These are phyloP conservation scores for Hippocampus mohnikei DNA, from an alignment of 2,113 vertebrate genomes.

Conservation along the genomic window DNA sequence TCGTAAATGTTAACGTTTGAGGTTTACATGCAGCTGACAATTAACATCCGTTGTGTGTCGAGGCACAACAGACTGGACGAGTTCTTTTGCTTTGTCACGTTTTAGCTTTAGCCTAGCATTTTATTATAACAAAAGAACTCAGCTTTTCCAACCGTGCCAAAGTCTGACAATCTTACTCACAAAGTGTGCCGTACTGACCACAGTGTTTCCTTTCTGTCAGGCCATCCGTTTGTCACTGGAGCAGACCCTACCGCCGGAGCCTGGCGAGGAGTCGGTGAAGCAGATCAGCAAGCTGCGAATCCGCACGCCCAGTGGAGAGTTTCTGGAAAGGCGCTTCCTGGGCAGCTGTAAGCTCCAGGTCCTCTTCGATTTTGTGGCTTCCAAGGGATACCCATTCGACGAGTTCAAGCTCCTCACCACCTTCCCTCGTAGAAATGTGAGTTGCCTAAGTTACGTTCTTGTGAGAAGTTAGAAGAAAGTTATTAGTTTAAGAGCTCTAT, in stretches of 20 bases:
- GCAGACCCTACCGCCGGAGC: constrained; percentile 90
- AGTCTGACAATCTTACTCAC: background rate
- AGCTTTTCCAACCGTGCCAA: background rate
- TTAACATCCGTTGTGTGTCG: background rate
- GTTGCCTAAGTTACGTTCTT: constrained; percentile 50
- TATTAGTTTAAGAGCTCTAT: background rate
- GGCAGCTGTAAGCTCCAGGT: constrained; percentile 92
- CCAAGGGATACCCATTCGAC: constrained; percentile 93
- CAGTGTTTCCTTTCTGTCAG: constrained; percentile 61
- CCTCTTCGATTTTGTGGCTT: constrained; percentile 97
- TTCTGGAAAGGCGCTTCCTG: constrained; percentile 93
- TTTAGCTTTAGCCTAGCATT: background rate
- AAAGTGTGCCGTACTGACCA: background rate
- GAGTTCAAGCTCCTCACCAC: constrained; percentile 98
- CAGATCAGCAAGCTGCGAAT: constrained; percentile 94
- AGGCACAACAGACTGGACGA: background rate
- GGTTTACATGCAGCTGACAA: background rate
- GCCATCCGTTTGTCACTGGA: constrained; percentile 94
- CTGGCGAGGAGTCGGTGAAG: constrained; percentile 83
- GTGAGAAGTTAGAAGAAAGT: background rate
- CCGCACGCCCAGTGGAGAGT: constrained; percentile 92
- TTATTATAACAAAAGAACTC: background rate
- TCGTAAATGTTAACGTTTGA: background rate
- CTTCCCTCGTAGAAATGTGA: constrained; percentile 97
- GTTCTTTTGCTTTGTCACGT: background rate